Evolutionary conservation across 2,888 invertebrate genomes (phyloP).

Genomic region (Calliphora vomitoria): DNA sequence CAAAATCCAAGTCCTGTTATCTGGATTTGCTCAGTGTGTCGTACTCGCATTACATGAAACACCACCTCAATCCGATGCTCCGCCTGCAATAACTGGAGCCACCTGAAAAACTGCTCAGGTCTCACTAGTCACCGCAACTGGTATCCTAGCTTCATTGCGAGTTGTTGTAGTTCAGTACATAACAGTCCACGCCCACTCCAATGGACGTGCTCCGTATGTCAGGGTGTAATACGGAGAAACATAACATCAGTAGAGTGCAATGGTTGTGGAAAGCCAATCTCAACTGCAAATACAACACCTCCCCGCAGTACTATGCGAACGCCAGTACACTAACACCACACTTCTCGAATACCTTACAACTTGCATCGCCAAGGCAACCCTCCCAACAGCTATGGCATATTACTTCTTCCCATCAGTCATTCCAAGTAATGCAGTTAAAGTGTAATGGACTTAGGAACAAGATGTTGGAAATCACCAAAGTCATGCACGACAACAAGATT

Average conservation of each 20-base stretch:
- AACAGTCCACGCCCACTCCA: too few relatives aligned
- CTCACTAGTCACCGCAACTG: not conserved
- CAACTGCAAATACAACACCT: too few relatives aligned
- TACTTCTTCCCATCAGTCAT: not conserved
- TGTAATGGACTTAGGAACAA: constrained; percentile 7
- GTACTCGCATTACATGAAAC: not conserved
- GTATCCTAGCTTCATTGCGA: not conserved
- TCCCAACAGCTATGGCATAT: not conserved
- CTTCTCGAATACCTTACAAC: too few relatives aligned
- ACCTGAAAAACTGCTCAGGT: not conserved
- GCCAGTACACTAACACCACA: too few relatives aligned
- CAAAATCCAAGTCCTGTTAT: not conserved
- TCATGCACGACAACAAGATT: constrained; percentile 8
- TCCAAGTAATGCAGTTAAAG: not conserved
- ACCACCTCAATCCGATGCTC: not conserved
- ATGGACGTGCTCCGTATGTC: too few relatives aligned
- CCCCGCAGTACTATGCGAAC: too few relatives aligned
- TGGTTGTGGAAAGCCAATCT: too few relatives aligned
- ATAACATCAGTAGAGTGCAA: too few relatives aligned
- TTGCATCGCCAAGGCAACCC: too few relatives aligned
- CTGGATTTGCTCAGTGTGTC: not conserved
- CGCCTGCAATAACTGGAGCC: not conserved
- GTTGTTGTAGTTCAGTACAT: not conserved
- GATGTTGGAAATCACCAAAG: not conserved
- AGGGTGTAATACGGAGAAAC: too few relatives aligned